Evolutionary conservation across 2,797 vertebrate genomes (phyloP), one percentile per base, ranked within the genome.

Genomic region (Sebastolobus altivelis): DNA sequence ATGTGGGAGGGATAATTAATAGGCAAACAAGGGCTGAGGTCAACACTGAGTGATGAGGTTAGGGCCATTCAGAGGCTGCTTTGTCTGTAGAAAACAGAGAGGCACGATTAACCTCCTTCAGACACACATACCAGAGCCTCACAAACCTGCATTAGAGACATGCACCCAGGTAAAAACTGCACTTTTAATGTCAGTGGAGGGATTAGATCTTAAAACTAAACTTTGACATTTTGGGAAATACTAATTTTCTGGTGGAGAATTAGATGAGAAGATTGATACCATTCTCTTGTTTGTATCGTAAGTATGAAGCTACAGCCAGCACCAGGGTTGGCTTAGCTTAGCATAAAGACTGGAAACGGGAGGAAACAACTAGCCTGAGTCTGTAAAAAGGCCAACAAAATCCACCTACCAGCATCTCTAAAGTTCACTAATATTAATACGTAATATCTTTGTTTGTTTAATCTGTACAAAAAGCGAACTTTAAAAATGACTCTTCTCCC

Each of bases 21-120:
- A 79, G 79, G 81, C 81, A 59, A 65, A 81, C 80, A 61, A 80
- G 83, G 58, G 72, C 74, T 67, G 80, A 83, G 88, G 89, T 93
- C 90, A 91, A 85, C 71, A 60, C 65, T 74, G 82, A 87, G 72
- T 43, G 65, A 79, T 67, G 87, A 76, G 82, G 86, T 85, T 71
- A 71, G 81, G 81, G 71, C 63, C 52, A 59, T 65, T 80, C 76
- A 52, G 43, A 75, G 66, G 72, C 66, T 18, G 77, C 80, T 86
- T 86, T 89, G 81, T 89, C 79, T 58, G 76, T 22, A n/a, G 61
- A 79, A 76, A 84, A 86, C 79, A 79, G 75, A 87, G 49, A 74
- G 12, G 65, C 38, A 46, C 7, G 11, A 74, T 83, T 85, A 69
- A 86, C 83, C 79, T 80, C 81, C 56, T 82, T 79, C 55, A 70